Base-by-base conservation (phyloP, 2,797 vertebrate genomes). In the Sarcoramphus papa region DNA sequence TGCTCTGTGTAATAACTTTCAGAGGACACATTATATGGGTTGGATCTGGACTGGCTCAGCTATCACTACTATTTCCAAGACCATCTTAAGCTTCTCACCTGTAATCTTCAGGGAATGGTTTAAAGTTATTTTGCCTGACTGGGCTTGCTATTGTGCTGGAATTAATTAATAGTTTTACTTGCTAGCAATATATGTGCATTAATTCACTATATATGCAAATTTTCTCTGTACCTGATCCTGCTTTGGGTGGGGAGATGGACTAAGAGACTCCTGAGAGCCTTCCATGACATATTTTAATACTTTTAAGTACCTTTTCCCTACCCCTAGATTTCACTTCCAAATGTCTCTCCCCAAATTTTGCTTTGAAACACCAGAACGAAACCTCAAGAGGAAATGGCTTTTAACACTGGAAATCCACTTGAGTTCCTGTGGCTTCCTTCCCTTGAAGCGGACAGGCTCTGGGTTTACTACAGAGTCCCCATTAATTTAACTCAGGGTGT, bases 171-270 rank as follows among this genome's bases (percentile, higher is more conserved):
- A 51, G 16, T 40, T 93, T 37, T 72, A 16, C 7, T 70, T 90
- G 4, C 11, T 45, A 23, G 22, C 5, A 37, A 16, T 40, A n/a
- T 23, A 13, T 0, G 0, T 27, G 4, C 28, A 37, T 85, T 33
- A 35, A 76, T 85, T 93, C 45, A 50, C 6, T 57, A 9, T 25
- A 19, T 23, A 45, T 41, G 11, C 3, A 75, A 33, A 14, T 51
- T 94, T 72, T 85, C 40, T 75, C 33, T 59, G 9, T 69, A 51
- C 14, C 15, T 69, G 47, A 35, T 82, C 20, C 77, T 79, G 27
- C 12, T 72, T 59, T 73, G 40, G 5, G 6, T 65, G 40, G 3
- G 27, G 18, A 85, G 14, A 35, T 27, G 40, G 45, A 37, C 20
- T 28, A 62, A 59, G n/a, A 63, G 24, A 45, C 12, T 53, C 17